Base-by-base conservation (phyloP, 2,797 vertebrate genomes). In the Botia kubotai region DNA sequence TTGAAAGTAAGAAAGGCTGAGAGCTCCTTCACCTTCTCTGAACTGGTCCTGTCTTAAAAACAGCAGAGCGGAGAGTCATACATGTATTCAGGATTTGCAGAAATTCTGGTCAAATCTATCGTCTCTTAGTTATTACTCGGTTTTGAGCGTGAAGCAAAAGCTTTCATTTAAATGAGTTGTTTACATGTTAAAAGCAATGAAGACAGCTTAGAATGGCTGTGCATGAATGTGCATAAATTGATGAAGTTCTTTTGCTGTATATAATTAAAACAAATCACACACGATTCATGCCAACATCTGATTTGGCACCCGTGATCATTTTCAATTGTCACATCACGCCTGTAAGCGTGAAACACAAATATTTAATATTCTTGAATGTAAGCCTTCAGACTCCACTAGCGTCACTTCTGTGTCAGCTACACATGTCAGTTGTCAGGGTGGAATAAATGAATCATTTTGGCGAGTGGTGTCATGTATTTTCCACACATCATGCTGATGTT, bases 371-470 rank as follows among this genome's bases (percentile, higher is more conserved):
- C 55, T 74, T 19, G 0, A 52, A 72, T 52, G 71, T 46, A 65
- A 74, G 68, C 67, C 72, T 77, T 69, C 79, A 76, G 69, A 76
- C 62, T 67, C 62, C 23, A 21, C 17, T 17, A 58, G 62, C 50
- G 16, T 29, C 33, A 65, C 36, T 11, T 29, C 50, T 78, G 29
- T 81, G 72, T 73, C 65, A 72, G 65, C 77, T 80, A 63, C 55
- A 70, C 21, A 79, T 26, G 69, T 57, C 55, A 67, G 17, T 21
- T 77, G 66, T 72, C 52, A 43, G 53, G 58, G 46, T 5, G n/a
- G 7, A 46, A 65, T 63, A 79, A 65, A 79, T 75, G 66, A 81
- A 72, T 86, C 62, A 72, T n/a, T 86, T 77, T 66, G 39, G 13
- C 14, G 23, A 36, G 46, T 76, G 19, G 5, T 76, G 72, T 63